Percentiles rank a stretch among this genome's conserved stretches.
These are phyloP conservation scores for Drosophila basisetae DNA, from an alignment of 2,888 invertebrate species.

Conservation along the genomic window DNA sequence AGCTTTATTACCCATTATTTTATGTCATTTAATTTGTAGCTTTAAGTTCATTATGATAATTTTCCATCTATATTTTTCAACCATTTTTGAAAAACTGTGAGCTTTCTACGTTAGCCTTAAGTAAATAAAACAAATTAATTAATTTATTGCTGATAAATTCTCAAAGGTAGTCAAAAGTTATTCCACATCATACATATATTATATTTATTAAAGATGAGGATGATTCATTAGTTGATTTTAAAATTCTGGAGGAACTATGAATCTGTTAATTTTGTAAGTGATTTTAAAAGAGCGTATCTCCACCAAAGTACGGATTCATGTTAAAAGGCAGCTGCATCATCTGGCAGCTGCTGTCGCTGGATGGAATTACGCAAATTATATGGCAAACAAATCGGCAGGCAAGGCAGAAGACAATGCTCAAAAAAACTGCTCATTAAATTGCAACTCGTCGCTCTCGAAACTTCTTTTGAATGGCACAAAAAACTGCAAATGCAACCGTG, in stretches of 20 bases:
- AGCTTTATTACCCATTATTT: neutral
- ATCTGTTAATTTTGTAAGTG: neutral
- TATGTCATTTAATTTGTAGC: neutral
- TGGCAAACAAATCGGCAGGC: slow-evolving; percentile 48
- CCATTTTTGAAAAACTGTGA: neutral
- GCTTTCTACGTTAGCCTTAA: neutral
- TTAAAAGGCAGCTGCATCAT: slow-evolving; percentile 5
- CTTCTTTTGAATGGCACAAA: slow-evolving; percentile 55
- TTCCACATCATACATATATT: neutral
- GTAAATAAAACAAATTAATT: neutral
- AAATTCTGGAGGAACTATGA: neutral
- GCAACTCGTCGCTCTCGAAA: slow-evolving; percentile 39
- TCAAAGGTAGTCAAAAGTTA: neutral
- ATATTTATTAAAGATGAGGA: neutral
- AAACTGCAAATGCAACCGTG: slow-evolving; percentile 61
- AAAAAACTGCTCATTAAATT: slow-evolving; percentile 71
- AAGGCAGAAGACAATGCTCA: slow-evolving; percentile 19
- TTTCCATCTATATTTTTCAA: neutral
- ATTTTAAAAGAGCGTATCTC: slow-evolving; percentile 3
- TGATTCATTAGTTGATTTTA: neutral
- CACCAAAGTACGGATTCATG: neutral
- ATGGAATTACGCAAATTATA: slow-evolving; percentile 40
- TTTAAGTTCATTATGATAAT: neutral
- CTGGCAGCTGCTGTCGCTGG: slow-evolving; percentile 24
- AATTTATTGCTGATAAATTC: neutral